Base-by-base conservation (phyloP, 1,140 invertebrate species). In the Nasonia longicornis region DNA sequence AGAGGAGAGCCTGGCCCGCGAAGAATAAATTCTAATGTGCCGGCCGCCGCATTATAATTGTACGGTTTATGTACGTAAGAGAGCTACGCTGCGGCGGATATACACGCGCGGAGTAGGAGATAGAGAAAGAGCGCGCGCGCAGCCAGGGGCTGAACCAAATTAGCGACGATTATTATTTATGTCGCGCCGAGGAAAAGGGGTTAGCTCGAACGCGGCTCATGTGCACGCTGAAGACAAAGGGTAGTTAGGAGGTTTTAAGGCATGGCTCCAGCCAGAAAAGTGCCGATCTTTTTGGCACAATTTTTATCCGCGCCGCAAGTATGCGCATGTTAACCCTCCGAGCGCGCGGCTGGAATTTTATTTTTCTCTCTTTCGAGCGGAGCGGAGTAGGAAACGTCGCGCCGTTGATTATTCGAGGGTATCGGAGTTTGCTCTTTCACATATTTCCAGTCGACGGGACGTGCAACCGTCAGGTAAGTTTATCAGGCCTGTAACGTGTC, bases 151-250 rank as follows among this genome's bases (percentile, higher is more conserved):
- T 87, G 58, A 82, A 63, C 83, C 89, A 90, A 91, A 91, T 91
- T 91, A 90, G 90, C 89, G 86, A 89, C 90, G 89, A 91, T 91
- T 88, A 90, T 91, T 91, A 91, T 90, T 91, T 91, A 91, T 90
- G 89, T 89, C 86, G 86, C 78, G 86, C 73, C 84, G 85, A 86
- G 87, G 86, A 89, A 90, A 90, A 88, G 87, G 89, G 90, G 88
- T 90, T 90, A 89, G 80, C 71, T 82, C 63, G 74, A 64, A 79
- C 79, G 74, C 80, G 78, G 78, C 83, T 86, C 83, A 82, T 86
- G 86, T 87, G 85, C 84, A 85, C 84, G 83, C 84, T 81, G 83
- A 89, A 88, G 87, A 89, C 87, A 90, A 88, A 89, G 89, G 85
- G 84, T 85, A 85, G 88, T 86, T 86, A 82, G 84, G 81, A 83